Base-by-base conservation (phyloP, 2,797 vertebrate genomes). In the Neopelma chrysocephalum region DNA sequence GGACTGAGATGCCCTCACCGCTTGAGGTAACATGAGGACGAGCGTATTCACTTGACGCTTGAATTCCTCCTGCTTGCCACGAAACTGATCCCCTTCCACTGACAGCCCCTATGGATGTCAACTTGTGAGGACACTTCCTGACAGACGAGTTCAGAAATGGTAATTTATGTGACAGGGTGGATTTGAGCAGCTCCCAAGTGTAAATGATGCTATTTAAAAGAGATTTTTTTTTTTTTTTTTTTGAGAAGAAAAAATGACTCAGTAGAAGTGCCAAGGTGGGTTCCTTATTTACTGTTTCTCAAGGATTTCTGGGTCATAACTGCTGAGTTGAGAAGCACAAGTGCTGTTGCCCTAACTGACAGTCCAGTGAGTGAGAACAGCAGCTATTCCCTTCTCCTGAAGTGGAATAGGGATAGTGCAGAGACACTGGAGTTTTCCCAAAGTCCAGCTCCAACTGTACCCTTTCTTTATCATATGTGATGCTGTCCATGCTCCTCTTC, bases 101-200 rank as follows among this genome's bases (percentile, higher is more conserved):
- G 71, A 90, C 85, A 89, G 40, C 60, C 80, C 51, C 82, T 69
- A 56, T 75, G 75, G 90, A 95, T 64, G 68, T 84, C 90, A 80
- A 34, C 75, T 93, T 26, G 1, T 4, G 17, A 94, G 91, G 90
- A 86, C 6, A 6, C 66, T 86, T 92, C 90, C 90, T 82, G 77
- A 90, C 92, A 96, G 80, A 47, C 1, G 0, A 89, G 87, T 78
- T 89, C 75, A 54, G 86, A 92, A 65, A 93, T 26, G 47, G 73
- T 68, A 87, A 90, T 97, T 96, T 87, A 85, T 71, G 71, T 90
- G 91, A 95, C 94, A 93, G 89, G 48, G 56, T 23, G 22, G 78
- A 94, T 85, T 93, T 9, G 8, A 90, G 73, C 64, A 75, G 79
- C 68, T 95, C 84, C 81, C 65, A 80, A 93, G 83, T 83, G 82